Conservation (phyloP, 1,140 invertebrate species). For the Phocides pigmalion region DNA sequence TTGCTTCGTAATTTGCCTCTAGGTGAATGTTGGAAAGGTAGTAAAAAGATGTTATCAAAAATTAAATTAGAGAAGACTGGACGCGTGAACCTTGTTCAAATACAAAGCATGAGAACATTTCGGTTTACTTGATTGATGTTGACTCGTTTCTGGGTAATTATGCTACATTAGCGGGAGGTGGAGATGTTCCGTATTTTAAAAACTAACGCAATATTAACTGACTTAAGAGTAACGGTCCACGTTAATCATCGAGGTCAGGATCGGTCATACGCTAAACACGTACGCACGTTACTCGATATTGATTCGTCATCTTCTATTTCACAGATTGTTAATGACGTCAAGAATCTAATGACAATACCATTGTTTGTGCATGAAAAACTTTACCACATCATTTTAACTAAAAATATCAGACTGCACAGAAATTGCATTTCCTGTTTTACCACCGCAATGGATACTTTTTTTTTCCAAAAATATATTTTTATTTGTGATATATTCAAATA, state of each 20-base stretch:
- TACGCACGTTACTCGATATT: slow-evolving; percentile 56
- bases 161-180: slow-evolving; percentile 47
- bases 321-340: slow-evolving; percentile 34
- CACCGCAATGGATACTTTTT: no score
- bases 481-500: no score
- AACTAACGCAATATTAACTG: slow-evolving; percentile 74
- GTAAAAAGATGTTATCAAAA: neutral
- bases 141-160: slow-evolving; percentile 49
- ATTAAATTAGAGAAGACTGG: no score
- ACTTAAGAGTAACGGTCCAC: slow-evolving; percentile 73
- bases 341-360: neutral
- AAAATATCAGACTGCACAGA: no score
- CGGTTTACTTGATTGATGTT: slow-evolving; percentile 21
- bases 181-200: slow-evolving; percentile 60
- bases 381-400: no score
- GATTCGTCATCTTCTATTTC: slow-evolving; percentile 62
- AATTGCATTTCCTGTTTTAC: no score
- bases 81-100: neutral
- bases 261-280: slow-evolving; percentile 65
- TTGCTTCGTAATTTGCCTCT: slow-evolving; percentile 9
- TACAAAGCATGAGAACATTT: slow-evolving; percentile 19
- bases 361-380: no score
- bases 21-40: neutral
- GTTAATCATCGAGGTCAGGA: slow-evolving; percentile 79
- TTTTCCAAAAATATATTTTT: no score